Conservation (phyloP, 1,140 invertebrate species). For the Ostrea edulis region DNA sequence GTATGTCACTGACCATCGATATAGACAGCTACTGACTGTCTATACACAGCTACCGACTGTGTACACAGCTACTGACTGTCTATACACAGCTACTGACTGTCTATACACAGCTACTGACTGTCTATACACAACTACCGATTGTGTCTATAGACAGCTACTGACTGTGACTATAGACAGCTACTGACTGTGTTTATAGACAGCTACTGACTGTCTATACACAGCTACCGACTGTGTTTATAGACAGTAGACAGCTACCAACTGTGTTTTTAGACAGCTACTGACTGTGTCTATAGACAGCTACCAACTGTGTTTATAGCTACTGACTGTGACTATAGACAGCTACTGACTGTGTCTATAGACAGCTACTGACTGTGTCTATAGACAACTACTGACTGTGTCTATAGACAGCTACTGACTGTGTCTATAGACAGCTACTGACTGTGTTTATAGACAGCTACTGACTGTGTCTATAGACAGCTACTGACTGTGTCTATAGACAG, state of each 20-base stretch:
- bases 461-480: not conserved
- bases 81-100: not conserved
- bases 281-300: not conserved
- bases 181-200: not conserved
- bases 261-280: not conserved
- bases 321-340: no score
- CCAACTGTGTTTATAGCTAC: not conserved
- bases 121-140: not conserved
- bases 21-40: not conserved
- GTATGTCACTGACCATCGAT: slow-evolving; percentile 75
- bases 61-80: not conserved
- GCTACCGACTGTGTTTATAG: not conserved
- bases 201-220: not conserved
- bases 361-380: not conserved
- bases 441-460: not conserved
- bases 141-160: not conserved
- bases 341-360: not conserved
- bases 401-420: not conserved
- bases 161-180: not conserved
- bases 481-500: no score
- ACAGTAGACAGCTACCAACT: not conserved
- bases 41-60: not conserved
- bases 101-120: not conserved
- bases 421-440: not conserved
- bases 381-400: not conserved